phyloP scores from a whole-genome alignment of 2,797 vertebrate species.

The Falco berigora region DNA sequence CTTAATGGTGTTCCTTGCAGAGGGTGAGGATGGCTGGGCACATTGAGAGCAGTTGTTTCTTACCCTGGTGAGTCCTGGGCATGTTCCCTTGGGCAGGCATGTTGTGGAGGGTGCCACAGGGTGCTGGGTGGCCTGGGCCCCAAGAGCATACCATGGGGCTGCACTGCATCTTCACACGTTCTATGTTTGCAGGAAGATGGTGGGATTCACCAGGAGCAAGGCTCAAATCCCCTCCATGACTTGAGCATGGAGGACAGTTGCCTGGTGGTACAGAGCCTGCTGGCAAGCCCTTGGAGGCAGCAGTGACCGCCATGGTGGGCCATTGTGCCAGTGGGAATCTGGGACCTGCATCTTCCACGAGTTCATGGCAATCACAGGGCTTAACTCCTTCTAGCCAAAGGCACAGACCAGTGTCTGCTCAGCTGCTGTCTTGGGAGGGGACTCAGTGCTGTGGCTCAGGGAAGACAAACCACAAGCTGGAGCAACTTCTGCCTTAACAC shows the following conservation, averaged over 20 bases:
- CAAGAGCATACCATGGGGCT: accelerated
- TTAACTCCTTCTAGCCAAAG: background rate
- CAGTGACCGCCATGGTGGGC: background rate
- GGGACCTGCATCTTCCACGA: background rate
- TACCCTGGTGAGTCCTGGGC: background rate
- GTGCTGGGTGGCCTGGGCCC: background rate
- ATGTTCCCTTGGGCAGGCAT: background rate
- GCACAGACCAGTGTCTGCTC: background rate
- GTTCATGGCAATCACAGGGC: accelerated
- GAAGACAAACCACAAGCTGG: background rate
- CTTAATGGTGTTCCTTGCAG: background rate
- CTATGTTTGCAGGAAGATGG: background rate
- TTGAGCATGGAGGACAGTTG: background rate
- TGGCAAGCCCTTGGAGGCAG: accelerated
- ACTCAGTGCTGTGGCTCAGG: background rate
- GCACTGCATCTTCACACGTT: accelerated
- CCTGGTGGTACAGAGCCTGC: background rate
- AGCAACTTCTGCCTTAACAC: background rate
- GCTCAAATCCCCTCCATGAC: background rate
- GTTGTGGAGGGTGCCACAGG: background rate
- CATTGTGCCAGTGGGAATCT: background rate
- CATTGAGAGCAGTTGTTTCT: background rate
- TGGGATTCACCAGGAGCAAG: background rate
- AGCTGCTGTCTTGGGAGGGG: accelerated
- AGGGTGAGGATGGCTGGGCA: background rate